Percentiles rank a stretch among this genome's conserved stretches.
Evolutionary conservation across 2,113 vertebrate species (phyloP).

Genomic region (Otis tarda): DNA sequence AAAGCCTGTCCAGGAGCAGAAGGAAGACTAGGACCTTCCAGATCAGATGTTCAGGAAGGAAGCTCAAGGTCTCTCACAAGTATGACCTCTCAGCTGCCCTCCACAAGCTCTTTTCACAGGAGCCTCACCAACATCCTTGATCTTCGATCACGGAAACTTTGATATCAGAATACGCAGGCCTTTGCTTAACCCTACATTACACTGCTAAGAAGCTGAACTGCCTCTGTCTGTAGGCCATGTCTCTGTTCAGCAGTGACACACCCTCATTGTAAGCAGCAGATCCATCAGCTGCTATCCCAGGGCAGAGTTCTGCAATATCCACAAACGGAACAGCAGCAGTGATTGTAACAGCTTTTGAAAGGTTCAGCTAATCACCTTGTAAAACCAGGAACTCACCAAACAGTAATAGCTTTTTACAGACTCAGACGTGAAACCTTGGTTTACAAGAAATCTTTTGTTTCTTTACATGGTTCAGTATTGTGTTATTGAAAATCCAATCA

Average conservation of each 20-base stretch:
- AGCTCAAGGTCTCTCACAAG: not conserved
- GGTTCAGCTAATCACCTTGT: not conserved
- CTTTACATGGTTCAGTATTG: not conserved
- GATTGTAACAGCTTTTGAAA: not conserved
- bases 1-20: not conserved
- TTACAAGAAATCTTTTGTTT: not conserved
- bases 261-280: not conserved
- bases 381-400: not conserved
- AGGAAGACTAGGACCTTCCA: not conserved
- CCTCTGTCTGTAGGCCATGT: fast-evolving
- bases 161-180: not conserved
- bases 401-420: not conserved
- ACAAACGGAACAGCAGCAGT: not conserved
- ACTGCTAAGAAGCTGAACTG: not conserved
- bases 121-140: not conserved
- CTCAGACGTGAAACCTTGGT: not conserved
- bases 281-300: not conserved
- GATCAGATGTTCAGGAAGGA: not conserved
- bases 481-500: not conserved
- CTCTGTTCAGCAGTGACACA: not conserved
- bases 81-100: not conserved
- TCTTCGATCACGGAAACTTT: not conserved
- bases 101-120: not conserved
- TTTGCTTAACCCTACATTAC: fast-evolving
- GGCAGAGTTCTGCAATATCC: not conserved